Evolutionary conservation across 2,797 vertebrate species (phyloP).

Genomic region (Gambusia yucatana): DNA sequence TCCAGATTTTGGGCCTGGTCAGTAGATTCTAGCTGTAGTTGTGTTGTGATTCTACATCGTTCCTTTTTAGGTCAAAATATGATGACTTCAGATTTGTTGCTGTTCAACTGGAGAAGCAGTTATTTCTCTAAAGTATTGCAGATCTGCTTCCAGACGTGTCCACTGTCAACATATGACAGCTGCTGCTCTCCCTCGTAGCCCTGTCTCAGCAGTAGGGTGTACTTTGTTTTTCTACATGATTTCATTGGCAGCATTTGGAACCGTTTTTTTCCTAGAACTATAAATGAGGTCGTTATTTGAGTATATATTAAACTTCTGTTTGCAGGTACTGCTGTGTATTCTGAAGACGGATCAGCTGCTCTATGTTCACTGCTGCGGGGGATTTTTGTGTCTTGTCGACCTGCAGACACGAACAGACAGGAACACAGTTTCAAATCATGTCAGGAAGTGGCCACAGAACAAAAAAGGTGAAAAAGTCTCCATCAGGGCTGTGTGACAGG

Average conservation of each 20-base stretch:
- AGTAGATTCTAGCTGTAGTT: too few species aligned
- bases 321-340: neutral
- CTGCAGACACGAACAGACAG: neutral
- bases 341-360: neutral
- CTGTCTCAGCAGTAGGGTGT: neutral
- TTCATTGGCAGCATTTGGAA: neutral
- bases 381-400: neutral
- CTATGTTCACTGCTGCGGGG: neutral
- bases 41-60: too few species aligned
- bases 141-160: neutral
- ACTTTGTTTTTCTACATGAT: neutral
- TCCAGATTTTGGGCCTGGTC: too few species aligned
- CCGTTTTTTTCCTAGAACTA: neutral
- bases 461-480: neutral
- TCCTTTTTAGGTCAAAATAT: too few species aligned
- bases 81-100: too few species aligned
- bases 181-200: neutral
- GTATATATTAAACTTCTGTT: neutral
- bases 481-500: neutral
- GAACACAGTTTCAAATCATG: neutral
- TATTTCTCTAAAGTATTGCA: neutral
- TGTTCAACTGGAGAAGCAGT: too few species aligned
- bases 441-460: neutral
- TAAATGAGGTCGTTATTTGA: neutral
- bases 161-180: neutral